Evolutionary conservation across 2,797 vertebrate genomes (phyloP).

Genomic region (Chelon labrosus): DNA sequence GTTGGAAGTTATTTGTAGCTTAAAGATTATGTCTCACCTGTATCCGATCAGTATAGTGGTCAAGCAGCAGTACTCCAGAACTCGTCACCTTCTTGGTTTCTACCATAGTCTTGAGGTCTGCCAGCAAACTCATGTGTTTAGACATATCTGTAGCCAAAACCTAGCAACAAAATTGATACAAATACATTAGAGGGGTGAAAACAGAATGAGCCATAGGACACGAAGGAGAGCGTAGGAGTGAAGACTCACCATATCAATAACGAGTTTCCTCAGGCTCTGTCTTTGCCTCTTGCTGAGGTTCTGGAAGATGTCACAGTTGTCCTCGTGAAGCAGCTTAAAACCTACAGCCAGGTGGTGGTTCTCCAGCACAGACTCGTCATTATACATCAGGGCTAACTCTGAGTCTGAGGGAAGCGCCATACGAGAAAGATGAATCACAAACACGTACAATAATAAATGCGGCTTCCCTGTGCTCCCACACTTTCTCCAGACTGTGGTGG

Average conservation of each 20-base stretch:
- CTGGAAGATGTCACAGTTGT: slow-evolving; percentile 97
- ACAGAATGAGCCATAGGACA: not conserved
- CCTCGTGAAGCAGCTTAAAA: slow-evolving; percentile 95
- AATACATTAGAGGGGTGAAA: not conserved
- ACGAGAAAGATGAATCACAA: slow-evolving; percentile 25
- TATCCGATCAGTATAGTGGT: slow-evolving; percentile 95
- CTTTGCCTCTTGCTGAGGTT: slow-evolving; percentile 93
- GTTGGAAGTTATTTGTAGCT: not conserved
- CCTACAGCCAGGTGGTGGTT: slow-evolving; percentile 97
- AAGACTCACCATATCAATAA: slow-evolving; percentile 92
- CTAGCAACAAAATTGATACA: slow-evolving; percentile 65
- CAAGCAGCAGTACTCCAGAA: slow-evolving; percentile 93
- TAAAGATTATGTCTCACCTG: slow-evolving; percentile 84
- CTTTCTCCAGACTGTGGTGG: not conserved
- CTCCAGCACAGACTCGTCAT: slow-evolving; percentile 95
- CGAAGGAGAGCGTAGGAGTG: not conserved
- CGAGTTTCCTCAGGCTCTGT: slow-evolving; percentile 93
- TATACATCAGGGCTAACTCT: slow-evolving; percentile 96
- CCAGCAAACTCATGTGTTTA: slow-evolving; percentile 96
- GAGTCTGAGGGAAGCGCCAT: slow-evolving; percentile 86
- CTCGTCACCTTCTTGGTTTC: slow-evolving; percentile 98
- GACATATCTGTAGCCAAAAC: slow-evolving; percentile 98
- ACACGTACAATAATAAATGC: not conserved
- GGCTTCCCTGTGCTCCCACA: not conserved
- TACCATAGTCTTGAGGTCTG: slow-evolving; percentile 97